Conservation (phyloP, 2,113 vertebrate species). For the Capreolus pygargus region DNA sequence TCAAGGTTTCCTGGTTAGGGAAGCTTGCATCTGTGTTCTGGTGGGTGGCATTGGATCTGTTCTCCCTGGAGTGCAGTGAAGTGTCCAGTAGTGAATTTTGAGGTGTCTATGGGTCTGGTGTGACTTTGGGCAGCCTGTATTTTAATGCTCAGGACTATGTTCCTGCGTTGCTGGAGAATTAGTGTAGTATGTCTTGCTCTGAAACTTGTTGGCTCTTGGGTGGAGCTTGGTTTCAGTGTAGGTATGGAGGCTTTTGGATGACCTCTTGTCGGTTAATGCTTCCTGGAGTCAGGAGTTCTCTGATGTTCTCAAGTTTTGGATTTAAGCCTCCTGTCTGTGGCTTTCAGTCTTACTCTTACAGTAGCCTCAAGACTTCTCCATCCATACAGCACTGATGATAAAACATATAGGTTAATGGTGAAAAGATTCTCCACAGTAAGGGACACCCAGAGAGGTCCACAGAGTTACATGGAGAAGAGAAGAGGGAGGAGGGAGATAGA, state of each 20-base stretch:
- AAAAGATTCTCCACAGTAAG: neutral
- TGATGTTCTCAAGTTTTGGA: neutral
- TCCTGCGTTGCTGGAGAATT: neutral
- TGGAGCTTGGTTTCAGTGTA: neutral
- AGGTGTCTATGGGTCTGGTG: neutral
- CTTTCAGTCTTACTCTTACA: neutral
- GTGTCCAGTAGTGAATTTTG: neutral
- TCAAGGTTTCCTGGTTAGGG: neutral
- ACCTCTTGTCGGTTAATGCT: neutral
- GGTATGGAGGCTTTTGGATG: neutral
- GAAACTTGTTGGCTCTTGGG: neutral
- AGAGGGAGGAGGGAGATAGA: neutral
- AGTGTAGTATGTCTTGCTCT: fast-evolving
- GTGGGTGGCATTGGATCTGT: neutral
- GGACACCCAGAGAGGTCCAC: neutral
- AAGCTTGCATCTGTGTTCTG: neutral
- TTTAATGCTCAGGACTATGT: neutral
- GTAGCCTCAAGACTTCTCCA: neutral
- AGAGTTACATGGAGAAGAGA: neutral
- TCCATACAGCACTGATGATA: neutral
- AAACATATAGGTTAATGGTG: neutral
- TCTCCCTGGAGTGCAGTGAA: neutral
- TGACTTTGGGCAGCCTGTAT: neutral
- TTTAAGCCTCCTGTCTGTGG: neutral
- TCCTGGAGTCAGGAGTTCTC: neutral